Evolutionary conservation across 2,113 vertebrate genomes (phyloP).

Genomic region (Pionites leucogaster): DNA sequence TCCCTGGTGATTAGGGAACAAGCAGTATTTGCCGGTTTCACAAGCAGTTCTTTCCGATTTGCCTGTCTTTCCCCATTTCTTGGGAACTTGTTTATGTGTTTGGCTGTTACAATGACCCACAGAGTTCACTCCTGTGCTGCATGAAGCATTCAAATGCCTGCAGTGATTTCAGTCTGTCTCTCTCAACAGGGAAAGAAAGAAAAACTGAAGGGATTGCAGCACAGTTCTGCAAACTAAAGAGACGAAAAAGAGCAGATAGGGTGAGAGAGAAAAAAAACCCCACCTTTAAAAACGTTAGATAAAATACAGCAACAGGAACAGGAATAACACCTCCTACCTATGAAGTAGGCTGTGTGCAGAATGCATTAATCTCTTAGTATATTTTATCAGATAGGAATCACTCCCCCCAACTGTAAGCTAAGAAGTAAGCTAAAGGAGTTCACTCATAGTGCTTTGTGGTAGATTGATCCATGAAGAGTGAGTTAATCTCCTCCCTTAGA

Average conservation of each 20-base stretch:
- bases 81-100: conserved; percentile 38
- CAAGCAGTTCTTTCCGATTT: conserved; percentile 17
- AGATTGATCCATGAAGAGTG: conserved; percentile 13
- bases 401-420: conserved; percentile 44
- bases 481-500: conserved; percentile 56
- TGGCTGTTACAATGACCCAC: conserved; percentile 52
- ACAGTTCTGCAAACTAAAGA: conserved; percentile 22
- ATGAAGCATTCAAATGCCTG: conserved; percentile 59
- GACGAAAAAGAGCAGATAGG: conserved; percentile 38
- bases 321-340: conserved; percentile 60
- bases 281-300: conserved; percentile 33
- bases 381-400: conserved; percentile 38
- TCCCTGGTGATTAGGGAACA: conserved; percentile 32
- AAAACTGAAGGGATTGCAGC: not conserved
- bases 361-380: conserved; percentile 57
- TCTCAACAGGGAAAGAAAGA: conserved; percentile 34
- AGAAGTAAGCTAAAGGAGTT: conserved; percentile 8
- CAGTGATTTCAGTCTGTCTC: conserved; percentile 51
- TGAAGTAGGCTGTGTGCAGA: conserved; percentile 41
- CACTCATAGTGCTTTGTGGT: not conserved
- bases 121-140: conserved; percentile 40
- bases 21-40: conserved; percentile 18
- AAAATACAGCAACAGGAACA: conserved; percentile 47
- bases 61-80: not conserved
- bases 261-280: not conserved